Base-by-base conservation (phyloP, 2,113 vertebrate genomes). In the Speoplatyrhinus poulsoni region DNA sequence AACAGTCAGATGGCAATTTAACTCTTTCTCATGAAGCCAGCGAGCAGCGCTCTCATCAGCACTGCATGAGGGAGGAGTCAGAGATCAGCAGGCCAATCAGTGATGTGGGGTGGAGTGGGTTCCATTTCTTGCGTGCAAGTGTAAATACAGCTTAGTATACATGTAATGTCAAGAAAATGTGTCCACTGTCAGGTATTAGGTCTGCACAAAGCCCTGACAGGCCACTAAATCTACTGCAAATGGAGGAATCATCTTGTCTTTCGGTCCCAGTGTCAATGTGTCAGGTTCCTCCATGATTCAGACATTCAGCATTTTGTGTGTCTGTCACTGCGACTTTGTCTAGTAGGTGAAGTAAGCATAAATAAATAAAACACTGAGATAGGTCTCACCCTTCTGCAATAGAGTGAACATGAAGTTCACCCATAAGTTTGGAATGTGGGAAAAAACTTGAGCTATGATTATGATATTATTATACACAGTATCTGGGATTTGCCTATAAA, bases 321-420 rank as follows among this genome's bases (percentile, higher is more conserved):
- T 80, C 74, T 75, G 82, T 84, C 83, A 77, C 62, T 66, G 82
- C 65, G 9, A 65, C 72, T 88, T 72, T 67, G 70, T 81, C 72
- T 77, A 32, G 36, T 76, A 78, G 77, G 75, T 72, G 62, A 75
- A 80, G 77, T 65, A 69, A 32, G 65, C 46, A 50, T 60, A 32
- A 48, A 80, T 85, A 79, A 88, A 88, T 84, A 88, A 84, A 84
- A 83, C 71, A 74, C 54, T 0, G 63, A 65, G 72, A 74, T 70
- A 70, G 56, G 74, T 73, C 58, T 85, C 74, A 46, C 62, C 47
- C 56, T 26, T 66, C 70, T 75, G 70, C 49, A 79, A 77, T 88
- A 71, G 36, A 75, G 78, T 68, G 71, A 78, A 81, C 72, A 62
- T 7, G 10, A 56, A 82, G 71, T 87, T 83, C 73, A 73, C 76